Percentiles rank a stretch among this genome's conserved stretches.
These are phyloP conservation scores for Acanthopleura granulata DNA, from an alignment of 2,888 invertebrate species.

Conservation along the genomic window DNA sequence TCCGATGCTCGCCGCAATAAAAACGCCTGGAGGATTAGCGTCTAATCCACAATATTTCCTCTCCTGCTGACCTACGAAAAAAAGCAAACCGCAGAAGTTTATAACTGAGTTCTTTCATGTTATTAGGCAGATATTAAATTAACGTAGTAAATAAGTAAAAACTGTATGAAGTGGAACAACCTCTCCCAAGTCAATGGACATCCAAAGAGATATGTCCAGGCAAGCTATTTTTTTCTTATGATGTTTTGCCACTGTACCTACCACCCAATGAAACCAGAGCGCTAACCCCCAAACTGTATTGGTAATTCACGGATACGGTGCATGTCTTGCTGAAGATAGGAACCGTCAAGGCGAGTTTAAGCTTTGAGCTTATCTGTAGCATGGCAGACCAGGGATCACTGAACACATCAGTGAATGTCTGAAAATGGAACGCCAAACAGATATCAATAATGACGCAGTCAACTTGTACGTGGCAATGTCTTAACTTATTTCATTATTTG, in stretches of 20 bases:
- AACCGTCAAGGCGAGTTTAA: background rate
- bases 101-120: background rate
- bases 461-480: no score
- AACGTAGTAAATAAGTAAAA: background rate
- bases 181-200: no score
- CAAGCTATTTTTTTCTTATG: background rate
- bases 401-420: background rate
- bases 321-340: background rate
- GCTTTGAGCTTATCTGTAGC: background rate
- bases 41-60: conserved; percentile 35
- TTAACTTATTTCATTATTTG: no score
- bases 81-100: background rate
- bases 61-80: conserved; percentile 22
- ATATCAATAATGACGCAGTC: no score
- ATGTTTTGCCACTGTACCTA: background rate
- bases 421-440: background rate
- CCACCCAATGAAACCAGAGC: background rate
- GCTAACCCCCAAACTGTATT: no score
- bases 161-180: no score
- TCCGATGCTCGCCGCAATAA: conserved; percentile 25
- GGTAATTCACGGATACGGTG: background rate
- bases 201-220: background rate
- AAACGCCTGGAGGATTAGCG: conserved; percentile 38
- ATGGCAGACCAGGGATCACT: background rate
- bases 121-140: background rate